Base-by-base conservation (phyloP, 1,140 invertebrate genomes). In the Onthophagus taurus region DNA sequence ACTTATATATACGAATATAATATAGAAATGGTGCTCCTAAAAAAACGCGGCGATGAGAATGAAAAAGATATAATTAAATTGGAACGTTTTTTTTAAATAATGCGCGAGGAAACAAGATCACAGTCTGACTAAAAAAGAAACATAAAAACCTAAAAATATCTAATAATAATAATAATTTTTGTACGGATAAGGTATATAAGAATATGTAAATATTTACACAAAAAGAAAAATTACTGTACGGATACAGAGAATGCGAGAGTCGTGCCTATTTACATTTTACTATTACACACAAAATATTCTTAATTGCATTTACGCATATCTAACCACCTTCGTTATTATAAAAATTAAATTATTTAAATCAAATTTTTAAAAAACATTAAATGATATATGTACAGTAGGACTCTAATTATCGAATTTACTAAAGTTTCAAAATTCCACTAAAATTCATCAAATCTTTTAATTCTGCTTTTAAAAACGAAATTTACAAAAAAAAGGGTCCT, bases 111-210 rank as follows among this genome's bases (percentile, higher is more conserved):
- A n/a, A n/a, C n/a, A n/a, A n/a, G n/a, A n/a, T n/a, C n/a, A n/a
- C n/a, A n/a, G n/a, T n/a, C n/a, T n/a, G n/a, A n/a, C n/a, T n/a
- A n/a, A n/a, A n/a, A n/a, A n/a, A n/a, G n/a, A n/a, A n/a, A n/a
- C n/a, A n/a, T n/a, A n/a, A n/a, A n/a, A n/a, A n/a, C n/a, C n/a
- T n/a, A 12, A 34, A 37, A 37, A 37, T 37, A 37, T 37, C 35
- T 26, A 21, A 37, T 37, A 37, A 29, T 41, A 41, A 39, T 39
- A 39, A 41, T 41, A 26, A 41, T 41, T 41, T 41, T 41, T 41
- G 38, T 41, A 41, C 38, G 38, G 38, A 41, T 41, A 41, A 41
- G 38, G 38, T 24, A 41, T 41, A 37, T 18, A 19, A 37, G 24
- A 37, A n/a, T n/a, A n/a, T n/a, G n/a, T n/a, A n/a, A n/a, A n/a